A percentile compares a stretch with the other conserved stretches of the same genome.
These are phyloP conservation scores for Andrena bicolor DNA, from an alignment of 2,888 invertebrate genomes.

Conservation along the genomic window DNA sequence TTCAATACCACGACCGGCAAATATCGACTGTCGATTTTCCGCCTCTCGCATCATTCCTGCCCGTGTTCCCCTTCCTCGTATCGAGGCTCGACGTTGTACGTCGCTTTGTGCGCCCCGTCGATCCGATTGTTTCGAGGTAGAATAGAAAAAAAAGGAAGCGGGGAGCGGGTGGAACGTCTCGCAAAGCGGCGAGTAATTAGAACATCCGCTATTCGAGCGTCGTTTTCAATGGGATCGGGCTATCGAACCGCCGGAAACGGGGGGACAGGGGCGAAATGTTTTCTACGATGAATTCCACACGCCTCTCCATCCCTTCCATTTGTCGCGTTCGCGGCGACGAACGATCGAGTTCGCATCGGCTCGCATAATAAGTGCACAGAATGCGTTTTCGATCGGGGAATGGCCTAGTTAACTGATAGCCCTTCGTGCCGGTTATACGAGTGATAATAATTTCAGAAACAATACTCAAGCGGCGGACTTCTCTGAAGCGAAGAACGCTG, in stretches of 20 bases:
- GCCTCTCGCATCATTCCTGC: conserved; percentile 39
- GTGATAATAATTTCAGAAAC: neutral
- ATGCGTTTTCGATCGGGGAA: neutral
- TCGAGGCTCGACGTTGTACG: conserved; percentile 28
- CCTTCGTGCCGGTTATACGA: neutral
- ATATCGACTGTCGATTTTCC: conserved; percentile 61
- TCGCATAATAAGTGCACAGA: neutral
- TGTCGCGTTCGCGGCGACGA: neutral
- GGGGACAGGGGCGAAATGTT: neutral
- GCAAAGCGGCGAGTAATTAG: conserved; percentile 61
- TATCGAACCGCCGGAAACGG: conserved; percentile 10
- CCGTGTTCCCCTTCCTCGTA: conserved; percentile 24
- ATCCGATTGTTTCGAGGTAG: conserved; percentile 44
- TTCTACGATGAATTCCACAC: neutral
- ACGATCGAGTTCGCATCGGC: neutral
- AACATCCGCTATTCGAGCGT: conserved; percentile 35
- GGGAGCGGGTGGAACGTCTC: neutral
- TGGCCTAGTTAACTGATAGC: neutral
- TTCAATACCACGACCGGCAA: conserved; percentile 64
- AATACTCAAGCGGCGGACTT: neutral
- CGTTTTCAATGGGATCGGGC: conserved; percentile 21
- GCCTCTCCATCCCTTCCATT: neutral
- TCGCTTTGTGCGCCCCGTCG: conserved; percentile 51
- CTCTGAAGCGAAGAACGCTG: neutral
- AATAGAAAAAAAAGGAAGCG: conserved; percentile 16